Evolutionary conservation across 2,797 vertebrate species (phyloP).

Genomic region (Sebastes nivosus): DNA sequence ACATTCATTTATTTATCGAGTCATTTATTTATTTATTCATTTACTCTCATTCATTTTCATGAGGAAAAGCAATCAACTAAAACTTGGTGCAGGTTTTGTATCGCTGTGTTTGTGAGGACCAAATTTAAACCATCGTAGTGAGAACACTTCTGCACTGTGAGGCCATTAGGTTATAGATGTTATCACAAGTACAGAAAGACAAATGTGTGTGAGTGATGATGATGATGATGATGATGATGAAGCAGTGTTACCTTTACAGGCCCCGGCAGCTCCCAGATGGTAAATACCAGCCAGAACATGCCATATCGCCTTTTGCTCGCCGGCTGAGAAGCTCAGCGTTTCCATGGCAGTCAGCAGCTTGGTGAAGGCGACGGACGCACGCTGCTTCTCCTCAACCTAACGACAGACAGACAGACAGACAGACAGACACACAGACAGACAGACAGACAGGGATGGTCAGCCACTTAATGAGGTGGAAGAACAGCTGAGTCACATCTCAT

Average conservation of each 20-base stretch:
- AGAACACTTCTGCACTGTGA: neutral
- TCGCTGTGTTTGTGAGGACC: neutral
- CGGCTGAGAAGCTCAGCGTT: constrained; percentile 81
- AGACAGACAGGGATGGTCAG: neutral
- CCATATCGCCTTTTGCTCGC: constrained; percentile 91
- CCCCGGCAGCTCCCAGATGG: constrained; percentile 92
- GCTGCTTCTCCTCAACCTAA: constrained; percentile 94
- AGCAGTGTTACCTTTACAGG: constrained; percentile 88
- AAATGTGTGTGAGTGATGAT: neutral
- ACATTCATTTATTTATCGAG: no score
- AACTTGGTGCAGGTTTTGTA: neutral
- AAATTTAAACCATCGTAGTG: neutral
- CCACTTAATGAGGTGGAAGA: neutral
- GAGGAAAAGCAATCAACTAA: neutral
- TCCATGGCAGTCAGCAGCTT: constrained; percentile 90
- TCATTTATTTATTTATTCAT: no score
- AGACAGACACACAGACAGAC: neutral
- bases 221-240: constrained; percentile 3
- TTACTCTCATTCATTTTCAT: neutral
- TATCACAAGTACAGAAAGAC: no score
- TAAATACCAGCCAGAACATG: constrained; percentile 90
- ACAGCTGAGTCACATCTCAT: constrained; percentile 41
- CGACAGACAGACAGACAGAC: neutral
- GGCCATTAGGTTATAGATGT: neutral
- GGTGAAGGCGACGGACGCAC: constrained; percentile 82